phyloP scores from a whole-genome alignment of 2,797 vertebrate genomes.

The Eulemur albifrons region DNA sequence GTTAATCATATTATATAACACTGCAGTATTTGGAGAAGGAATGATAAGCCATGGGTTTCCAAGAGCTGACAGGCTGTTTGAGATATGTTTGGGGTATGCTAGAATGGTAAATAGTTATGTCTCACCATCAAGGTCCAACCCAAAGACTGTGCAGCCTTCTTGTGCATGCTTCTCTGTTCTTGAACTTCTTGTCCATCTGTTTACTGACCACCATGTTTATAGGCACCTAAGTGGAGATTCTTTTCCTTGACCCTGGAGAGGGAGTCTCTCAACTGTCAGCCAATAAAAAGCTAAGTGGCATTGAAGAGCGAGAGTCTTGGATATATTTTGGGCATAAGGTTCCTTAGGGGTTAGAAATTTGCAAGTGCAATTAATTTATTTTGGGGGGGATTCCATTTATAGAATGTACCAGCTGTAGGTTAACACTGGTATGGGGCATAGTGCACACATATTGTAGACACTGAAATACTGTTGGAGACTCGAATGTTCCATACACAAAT shows the following conservation, averaged over 20 bases:
- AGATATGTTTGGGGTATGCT: constrained; percentile 47
- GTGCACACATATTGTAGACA: constrained; percentile 63
- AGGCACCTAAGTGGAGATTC: constrained; percentile 41
- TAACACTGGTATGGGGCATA: constrained; percentile 46
- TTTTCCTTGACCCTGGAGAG: constrained; percentile 51
- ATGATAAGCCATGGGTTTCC: not conserved
- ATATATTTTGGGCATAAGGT: constrained; percentile 88
- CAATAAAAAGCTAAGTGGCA: constrained; percentile 74
- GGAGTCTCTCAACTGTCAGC: constrained; percentile 73
- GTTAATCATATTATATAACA: constrained; percentile 2
- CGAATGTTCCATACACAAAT: not conserved
- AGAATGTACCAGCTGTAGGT: constrained; percentile 74
- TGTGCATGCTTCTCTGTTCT: constrained; percentile 20
- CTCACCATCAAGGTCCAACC: constrained; percentile 34
- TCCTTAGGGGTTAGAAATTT: constrained; percentile 84
- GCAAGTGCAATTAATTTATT: constrained; percentile 76
- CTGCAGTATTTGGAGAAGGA: not conserved
- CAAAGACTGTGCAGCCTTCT: not conserved
- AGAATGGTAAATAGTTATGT: constrained; percentile 39
- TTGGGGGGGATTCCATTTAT: constrained; percentile 75
- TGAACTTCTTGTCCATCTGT: constrained; percentile 76
- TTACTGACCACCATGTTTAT: constrained; percentile 82
- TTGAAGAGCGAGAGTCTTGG: constrained; percentile 65
- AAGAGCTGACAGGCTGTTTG: not conserved
- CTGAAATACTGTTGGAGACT: constrained; percentile 65